These are phyloP conservation scores for Globia sparganii DNA, from an alignment of 2,888 invertebrate genomes.

Conservation along the genomic window DNA sequence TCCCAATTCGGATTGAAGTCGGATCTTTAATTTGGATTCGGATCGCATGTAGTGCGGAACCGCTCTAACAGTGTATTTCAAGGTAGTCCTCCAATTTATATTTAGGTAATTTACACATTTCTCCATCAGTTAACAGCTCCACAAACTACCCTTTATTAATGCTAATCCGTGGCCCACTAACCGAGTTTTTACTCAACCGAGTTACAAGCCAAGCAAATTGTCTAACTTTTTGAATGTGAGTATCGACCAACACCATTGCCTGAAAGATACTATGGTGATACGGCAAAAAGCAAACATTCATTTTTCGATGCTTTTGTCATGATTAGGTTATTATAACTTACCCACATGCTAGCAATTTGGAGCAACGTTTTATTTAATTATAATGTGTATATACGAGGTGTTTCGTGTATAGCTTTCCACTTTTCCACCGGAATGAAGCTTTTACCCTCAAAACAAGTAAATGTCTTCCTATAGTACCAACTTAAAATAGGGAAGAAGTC, in stretches of 20 bases:
- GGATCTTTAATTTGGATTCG: too few relatives aligned
- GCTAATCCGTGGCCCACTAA: conserved; percentile 57
- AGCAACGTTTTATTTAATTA: not conserved
- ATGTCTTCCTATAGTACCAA: not conserved
- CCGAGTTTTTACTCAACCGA: conserved; percentile 50
- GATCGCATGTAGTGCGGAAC: too few relatives aligned
- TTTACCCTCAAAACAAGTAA: not conserved
- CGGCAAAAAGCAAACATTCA: conserved; percentile 29
- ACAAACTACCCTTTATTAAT: conserved; percentile 45
- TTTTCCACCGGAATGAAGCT: not conserved
- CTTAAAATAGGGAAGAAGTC: not conserved
- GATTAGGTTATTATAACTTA: too few relatives aligned
- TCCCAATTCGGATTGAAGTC: too few relatives aligned
- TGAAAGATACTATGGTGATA: conserved; percentile 26
- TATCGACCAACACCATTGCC: conserved; percentile 40
- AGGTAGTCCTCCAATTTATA: conserved; percentile 9
- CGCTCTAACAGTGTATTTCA: not conserved
- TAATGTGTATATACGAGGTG: not conserved
- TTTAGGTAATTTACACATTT: conserved; percentile 13
- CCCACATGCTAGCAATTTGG: conserved; percentile 19
- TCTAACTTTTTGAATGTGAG: conserved; percentile 18
- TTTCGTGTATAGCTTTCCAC: not conserved
- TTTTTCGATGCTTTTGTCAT: conserved; percentile 25
- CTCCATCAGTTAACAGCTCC: conserved; percentile 13
- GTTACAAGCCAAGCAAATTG: conserved; percentile 11